Percentiles rank a stretch among this genome's conserved stretches.
Conservation (phyloP, 2,888 invertebrate genomes). For the Hipparchia semele region DNA sequence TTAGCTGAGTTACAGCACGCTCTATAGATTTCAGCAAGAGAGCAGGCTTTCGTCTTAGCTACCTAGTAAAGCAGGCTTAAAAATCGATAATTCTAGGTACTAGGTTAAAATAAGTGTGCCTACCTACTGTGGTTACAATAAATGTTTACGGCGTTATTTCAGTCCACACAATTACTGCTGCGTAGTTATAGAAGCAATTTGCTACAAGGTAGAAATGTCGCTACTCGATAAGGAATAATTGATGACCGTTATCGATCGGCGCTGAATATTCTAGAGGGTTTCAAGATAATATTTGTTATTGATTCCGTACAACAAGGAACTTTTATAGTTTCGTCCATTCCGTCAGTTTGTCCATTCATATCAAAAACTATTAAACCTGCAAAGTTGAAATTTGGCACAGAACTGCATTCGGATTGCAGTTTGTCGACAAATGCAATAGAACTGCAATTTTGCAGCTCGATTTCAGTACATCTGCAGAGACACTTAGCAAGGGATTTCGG, state of each 20-base stretch:
- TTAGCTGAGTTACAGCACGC: no score
- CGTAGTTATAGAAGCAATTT: background rate
- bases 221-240: conserved; percentile 40
- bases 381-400: no score
- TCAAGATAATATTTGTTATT: background rate
- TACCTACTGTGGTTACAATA: background rate
- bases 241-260: conserved; percentile 39
- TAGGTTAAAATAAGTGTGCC: no score
- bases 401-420: no score
- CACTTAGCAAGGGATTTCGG: background rate
- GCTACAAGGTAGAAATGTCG: background rate
- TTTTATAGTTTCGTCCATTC: background rate
- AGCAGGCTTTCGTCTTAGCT: no score
- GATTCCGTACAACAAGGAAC: background rate
- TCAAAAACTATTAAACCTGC: no score
- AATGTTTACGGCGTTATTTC: background rate
- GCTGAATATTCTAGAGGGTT: conserved; percentile 32
- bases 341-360: no score
- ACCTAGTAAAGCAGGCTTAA: no score
- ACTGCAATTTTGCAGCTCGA: background rate
- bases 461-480: background rate
- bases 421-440: no score
- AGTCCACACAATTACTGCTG: background rate
- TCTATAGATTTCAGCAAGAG: no score
- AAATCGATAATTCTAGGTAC: background rate